Percentiles rank a stretch among this genome's conserved stretches.
Conservation (phyloP, 1,140 invertebrate genomes). For the Globodera ellingtonae region DNA sequence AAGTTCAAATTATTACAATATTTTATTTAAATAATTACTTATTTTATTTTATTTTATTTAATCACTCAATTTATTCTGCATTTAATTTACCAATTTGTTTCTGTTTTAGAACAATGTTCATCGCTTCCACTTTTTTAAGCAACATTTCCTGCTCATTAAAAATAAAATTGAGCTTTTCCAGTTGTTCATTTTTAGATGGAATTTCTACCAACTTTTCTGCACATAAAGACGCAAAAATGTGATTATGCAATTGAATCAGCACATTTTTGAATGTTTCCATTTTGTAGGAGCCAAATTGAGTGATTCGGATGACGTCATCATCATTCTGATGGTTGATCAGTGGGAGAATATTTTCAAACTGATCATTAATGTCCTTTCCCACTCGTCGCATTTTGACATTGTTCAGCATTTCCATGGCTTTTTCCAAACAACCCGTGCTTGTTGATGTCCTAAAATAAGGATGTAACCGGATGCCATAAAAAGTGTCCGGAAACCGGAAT, state of each 20-base stretch:
- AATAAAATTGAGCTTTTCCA: background rate
- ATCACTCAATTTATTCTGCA: background rate
- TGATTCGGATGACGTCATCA: background rate
- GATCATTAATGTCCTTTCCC: too few relatives aligned
- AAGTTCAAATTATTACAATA: background rate
- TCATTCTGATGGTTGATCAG: background rate
- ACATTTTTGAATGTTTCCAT: background rate
- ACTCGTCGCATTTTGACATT: too few relatives aligned
- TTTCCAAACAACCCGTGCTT: too few relatives aligned
- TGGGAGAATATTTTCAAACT: too few relatives aligned
- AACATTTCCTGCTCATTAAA: background rate
- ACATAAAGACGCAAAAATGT: background rate
- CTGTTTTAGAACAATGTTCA: background rate
- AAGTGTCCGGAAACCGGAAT: too few relatives aligned
- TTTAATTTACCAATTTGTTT: background rate
- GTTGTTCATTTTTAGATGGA: background rate
- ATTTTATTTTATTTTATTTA: background rate
- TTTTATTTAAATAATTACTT: background rate
- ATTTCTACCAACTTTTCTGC: background rate
- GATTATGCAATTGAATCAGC: background rate
- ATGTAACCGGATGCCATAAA: too few relatives aligned
- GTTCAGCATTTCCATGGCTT: too few relatives aligned
- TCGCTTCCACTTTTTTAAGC: background rate
- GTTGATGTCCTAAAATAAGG: too few relatives aligned
- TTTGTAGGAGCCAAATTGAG: background rate